Conservation (phyloP, 92 coral and sea anemone species). For the Pocillopora grandis region DNA sequence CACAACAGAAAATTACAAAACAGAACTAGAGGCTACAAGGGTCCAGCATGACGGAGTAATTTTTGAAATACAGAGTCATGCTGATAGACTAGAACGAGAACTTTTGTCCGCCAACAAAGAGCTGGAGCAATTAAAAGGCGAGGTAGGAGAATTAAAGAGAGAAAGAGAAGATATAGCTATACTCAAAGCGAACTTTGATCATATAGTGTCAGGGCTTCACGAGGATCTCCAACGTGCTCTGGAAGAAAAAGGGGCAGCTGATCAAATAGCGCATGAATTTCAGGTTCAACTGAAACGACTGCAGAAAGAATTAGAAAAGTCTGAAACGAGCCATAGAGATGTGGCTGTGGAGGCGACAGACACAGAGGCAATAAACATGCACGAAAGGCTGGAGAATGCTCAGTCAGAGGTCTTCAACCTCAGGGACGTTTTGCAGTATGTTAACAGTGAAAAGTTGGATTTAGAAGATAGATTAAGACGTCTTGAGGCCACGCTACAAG, state of each 20-base stretch:
- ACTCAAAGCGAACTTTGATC: slow-evolving; percentile 77
- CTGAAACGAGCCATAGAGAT: slow-evolving; percentile 22
- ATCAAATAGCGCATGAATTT: slow-evolving; percentile 84
- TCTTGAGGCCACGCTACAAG: slow-evolving; percentile 25
- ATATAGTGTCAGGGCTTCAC: slow-evolving; percentile 87
- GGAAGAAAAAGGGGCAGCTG: slow-evolving; percentile 75
- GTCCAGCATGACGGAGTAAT: slow-evolving; percentile 36
- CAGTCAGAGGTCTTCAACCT: slow-evolving; percentile 25
- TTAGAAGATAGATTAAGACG: slow-evolving; percentile 33
- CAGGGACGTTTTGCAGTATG: slow-evolving; percentile 25
- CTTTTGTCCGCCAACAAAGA: slow-evolving; percentile 45
- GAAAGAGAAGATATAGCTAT: slow-evolving; percentile 73
- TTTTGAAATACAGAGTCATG: slow-evolving; percentile 36
- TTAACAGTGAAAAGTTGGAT: slow-evolving; percentile 25
- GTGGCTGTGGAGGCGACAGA: slow-evolving; percentile 41
- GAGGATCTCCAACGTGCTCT: slow-evolving; percentile 87
- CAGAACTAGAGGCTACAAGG: slow-evolving; percentile 37
- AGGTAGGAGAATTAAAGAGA: slow-evolving; percentile 45
- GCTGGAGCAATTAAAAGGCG: slow-evolving; percentile 34
- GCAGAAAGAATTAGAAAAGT: slow-evolving; percentile 38
- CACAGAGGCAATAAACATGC: not conserved
- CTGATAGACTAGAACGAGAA: slow-evolving; percentile 36
- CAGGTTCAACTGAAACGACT: slow-evolving; percentile 61
- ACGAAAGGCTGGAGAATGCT: slow-evolving; percentile 26
- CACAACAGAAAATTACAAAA: slow-evolving; percentile 37